Evolutionary conservation across 2,113 vertebrate species (phyloP).

Genomic region (Leptocoma aspasia): DNA sequence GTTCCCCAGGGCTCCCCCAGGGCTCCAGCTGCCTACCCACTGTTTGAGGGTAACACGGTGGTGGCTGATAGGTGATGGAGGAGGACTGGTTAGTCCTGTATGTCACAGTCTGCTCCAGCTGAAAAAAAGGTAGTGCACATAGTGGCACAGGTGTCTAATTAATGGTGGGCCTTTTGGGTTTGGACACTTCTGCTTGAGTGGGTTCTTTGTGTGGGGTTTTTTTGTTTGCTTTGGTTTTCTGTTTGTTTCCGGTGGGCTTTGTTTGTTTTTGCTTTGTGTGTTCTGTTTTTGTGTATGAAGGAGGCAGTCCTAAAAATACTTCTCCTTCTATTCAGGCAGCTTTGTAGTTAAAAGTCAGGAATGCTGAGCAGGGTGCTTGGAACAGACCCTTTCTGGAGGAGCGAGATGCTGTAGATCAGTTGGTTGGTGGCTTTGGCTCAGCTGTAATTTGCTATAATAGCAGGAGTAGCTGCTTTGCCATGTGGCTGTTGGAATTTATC

Average conservation of each 20-base stretch:
- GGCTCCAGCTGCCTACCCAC: background rate
- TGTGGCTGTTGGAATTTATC: background rate
- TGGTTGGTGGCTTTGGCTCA: background rate
- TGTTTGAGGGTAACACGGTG: background rate
- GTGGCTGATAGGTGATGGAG: background rate
- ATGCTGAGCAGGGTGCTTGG: background rate
- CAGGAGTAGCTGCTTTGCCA: background rate
- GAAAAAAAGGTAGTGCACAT: background rate
- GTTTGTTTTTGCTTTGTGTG: background rate
- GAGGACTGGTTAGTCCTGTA: background rate
- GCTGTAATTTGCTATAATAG: background rate
- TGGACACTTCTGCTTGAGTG: background rate
- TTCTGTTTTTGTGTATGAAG: background rate
- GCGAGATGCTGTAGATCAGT: rapidly evolving
- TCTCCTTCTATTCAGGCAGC: background rate
- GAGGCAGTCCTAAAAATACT: background rate
- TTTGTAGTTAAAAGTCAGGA: background rate
- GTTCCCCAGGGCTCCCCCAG: background rate
- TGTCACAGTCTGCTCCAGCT: background rate
- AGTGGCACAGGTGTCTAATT: background rate
- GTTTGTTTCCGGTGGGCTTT: background rate
- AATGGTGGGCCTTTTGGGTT: background rate
- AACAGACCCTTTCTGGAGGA: background rate
- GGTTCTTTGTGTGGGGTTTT: background rate
- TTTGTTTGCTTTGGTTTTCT: background rate